These are phyloP conservation scores for Stegastes partitus DNA, from an alignment of 2,113 vertebrate species.

Conservation along the genomic window DNA sequence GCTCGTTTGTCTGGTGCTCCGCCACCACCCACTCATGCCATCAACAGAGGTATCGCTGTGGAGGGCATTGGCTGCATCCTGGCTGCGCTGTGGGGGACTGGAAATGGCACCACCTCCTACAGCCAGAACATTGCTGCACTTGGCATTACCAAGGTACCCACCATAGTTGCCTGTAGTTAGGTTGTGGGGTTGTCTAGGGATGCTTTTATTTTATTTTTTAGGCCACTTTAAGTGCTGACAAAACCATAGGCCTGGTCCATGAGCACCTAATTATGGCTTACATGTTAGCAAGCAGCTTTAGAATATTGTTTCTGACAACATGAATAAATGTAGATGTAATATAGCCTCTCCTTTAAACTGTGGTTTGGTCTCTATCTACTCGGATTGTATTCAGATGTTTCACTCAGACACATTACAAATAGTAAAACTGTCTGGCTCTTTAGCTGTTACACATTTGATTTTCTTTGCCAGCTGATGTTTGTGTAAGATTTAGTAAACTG, in stretches of 20 bases:
- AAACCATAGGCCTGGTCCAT: too few relatives aligned
- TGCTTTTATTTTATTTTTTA: background rate
- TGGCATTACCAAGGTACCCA: constrained; percentile 86
- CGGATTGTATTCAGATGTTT: too few relatives aligned
- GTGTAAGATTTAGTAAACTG: background rate
- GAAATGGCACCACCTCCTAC: constrained; percentile 88
- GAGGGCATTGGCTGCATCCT: constrained; percentile 87
- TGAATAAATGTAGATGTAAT: too few relatives aligned
- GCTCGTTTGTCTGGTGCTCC: constrained; percentile 86
- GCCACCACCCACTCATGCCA: constrained; percentile 84
- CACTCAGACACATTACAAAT: background rate
- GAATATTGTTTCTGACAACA: too few relatives aligned
- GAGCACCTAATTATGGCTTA: too few relatives aligned
- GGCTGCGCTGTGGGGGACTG: constrained; percentile 86
- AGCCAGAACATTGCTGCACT: constrained; percentile 89
- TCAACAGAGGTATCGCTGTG: constrained; percentile 86
- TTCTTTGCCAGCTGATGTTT: background rate
- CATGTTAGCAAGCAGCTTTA: too few relatives aligned
- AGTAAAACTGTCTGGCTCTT: too few relatives aligned
- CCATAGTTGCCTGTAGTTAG: background rate
- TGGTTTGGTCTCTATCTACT: background rate
- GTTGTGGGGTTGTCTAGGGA: background rate
- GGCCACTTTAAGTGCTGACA: background rate
- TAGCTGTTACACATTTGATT: too few relatives aligned
- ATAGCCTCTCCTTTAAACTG: background rate